Conservation (phyloP, 1,140 invertebrate species). For the Cepaea nemoralis region DNA sequence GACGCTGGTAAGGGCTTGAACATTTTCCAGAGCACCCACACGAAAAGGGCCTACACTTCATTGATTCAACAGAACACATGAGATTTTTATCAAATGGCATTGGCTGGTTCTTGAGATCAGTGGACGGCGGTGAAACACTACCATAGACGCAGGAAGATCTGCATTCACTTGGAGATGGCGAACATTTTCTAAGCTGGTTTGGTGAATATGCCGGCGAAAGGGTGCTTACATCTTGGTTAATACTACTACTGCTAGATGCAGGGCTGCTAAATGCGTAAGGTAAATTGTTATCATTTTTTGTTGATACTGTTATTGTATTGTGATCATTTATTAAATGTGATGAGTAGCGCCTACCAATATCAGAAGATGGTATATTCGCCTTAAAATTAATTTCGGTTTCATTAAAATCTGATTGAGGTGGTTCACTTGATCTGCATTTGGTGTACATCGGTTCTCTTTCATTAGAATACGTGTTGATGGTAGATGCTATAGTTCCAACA, state of each 20-base stretch:
- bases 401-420: background rate
- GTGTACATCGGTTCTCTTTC: background rate
- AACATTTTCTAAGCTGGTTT: background rate
- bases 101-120: background rate
- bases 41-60: background rate
- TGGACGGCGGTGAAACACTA: background rate
- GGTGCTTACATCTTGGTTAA: background rate
- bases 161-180: background rate
- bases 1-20: slow-evolving; percentile 13
- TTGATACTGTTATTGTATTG: background rate
- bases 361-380: background rate
- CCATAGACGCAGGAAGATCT: background rate
- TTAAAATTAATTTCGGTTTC: background rate
- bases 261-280: background rate
- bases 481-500: background rate
- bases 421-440: background rate
- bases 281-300: background rate
- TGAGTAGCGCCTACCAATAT: background rate
- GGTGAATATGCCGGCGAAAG: background rate
- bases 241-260: background rate
- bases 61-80: background rate
- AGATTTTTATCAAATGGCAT: background rate
- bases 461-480: background rate
- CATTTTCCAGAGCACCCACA: background rate
- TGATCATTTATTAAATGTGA: background rate